Evolutionary conservation across 2,888 invertebrate species (phyloP).

Genomic region (Tetranychus truncatus): DNA sequence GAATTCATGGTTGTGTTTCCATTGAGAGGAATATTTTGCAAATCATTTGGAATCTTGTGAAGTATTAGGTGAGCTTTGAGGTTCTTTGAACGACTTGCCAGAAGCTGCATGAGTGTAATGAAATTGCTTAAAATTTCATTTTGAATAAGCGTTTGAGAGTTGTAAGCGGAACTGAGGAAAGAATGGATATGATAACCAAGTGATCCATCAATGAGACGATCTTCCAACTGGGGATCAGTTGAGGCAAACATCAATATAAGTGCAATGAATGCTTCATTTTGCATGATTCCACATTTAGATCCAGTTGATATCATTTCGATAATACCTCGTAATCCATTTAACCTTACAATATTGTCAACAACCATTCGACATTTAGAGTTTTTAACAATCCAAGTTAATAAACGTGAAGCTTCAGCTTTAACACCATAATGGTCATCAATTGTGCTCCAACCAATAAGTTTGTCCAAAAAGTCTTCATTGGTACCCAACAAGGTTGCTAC

Average conservation of each 20-base stretch:
- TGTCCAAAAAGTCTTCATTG: conserved; percentile 44
- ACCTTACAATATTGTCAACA: conserved; percentile 36
- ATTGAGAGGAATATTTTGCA: conserved; percentile 4
- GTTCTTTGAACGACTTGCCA: not conserved
- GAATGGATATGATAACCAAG: not conserved
- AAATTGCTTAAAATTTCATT: conserved; percentile 7
- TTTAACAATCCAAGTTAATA: conserved; percentile 47
- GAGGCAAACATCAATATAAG: conserved; percentile 30
- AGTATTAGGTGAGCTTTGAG: not conserved
- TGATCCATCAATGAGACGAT: not conserved
- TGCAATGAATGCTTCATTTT: conserved; percentile 34
- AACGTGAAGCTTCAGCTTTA: conserved; percentile 40
- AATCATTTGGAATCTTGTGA: conserved; percentile 3
- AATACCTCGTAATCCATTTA: conserved; percentile 53
- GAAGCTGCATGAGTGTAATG: not conserved
- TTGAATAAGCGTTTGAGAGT: not conserved
- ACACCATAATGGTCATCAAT: conserved; percentile 64
- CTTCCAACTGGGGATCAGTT: not conserved
- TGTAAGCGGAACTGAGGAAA: not conserved
- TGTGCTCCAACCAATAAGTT: conserved; percentile 53
- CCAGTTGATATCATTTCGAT: conserved; percentile 64
- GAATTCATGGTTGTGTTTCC: not conserved
- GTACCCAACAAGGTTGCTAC: conserved; percentile 49
- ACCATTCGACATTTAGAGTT: conserved; percentile 40
- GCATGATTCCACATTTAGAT: conserved; percentile 52